A percentile compares a stretch with the other conserved stretches of the same genome.
phyloP scores from a whole-genome alignment of 2,797 vertebrate genomes.

The Pangasius sanitwongsei region DNA sequence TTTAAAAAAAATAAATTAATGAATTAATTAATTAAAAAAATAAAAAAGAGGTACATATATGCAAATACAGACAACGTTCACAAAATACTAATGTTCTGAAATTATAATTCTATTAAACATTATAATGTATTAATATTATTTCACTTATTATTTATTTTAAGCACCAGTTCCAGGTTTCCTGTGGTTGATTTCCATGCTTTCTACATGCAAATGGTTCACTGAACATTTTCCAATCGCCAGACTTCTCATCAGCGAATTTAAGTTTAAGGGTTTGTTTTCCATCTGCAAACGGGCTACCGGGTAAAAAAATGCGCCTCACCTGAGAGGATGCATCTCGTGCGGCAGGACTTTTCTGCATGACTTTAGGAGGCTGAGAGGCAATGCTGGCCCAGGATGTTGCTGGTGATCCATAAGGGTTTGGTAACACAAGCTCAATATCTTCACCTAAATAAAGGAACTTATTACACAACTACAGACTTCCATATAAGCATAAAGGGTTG shows the following conservation, averaged over 20 bases:
- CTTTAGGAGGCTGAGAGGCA: constrained; percentile 80
- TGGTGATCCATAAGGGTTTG: constrained; percentile 35
- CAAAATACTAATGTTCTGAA: not conserved
- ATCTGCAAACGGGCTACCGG: not conserved
- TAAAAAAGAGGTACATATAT: not conserved
- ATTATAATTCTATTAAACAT: not conserved
- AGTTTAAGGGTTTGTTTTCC: not conserved
- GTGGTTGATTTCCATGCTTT: not conserved
- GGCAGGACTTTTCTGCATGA: constrained; percentile 63
- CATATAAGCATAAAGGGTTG: not conserved
- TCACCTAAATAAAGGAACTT: constrained; percentile 32
- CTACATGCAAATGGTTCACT: not conserved
- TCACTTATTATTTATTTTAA: not conserved
- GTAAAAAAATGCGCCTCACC: constrained; percentile 53
- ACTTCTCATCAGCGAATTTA: not conserved
- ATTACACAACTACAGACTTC: not conserved
- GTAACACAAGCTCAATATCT: constrained; percentile 3
- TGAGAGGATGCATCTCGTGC: constrained; percentile 50
- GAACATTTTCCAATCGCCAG: not conserved
- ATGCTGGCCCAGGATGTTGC: constrained; percentile 81
- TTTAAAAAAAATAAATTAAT: no score
- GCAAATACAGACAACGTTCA: not conserved
- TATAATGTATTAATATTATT: not conserved
- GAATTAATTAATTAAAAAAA: not conserved
- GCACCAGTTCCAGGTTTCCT: not conserved